These are phyloP conservation scores for Caerostris extrusa DNA, from an alignment of 1,140 invertebrate species.

Conservation along the genomic window DNA sequence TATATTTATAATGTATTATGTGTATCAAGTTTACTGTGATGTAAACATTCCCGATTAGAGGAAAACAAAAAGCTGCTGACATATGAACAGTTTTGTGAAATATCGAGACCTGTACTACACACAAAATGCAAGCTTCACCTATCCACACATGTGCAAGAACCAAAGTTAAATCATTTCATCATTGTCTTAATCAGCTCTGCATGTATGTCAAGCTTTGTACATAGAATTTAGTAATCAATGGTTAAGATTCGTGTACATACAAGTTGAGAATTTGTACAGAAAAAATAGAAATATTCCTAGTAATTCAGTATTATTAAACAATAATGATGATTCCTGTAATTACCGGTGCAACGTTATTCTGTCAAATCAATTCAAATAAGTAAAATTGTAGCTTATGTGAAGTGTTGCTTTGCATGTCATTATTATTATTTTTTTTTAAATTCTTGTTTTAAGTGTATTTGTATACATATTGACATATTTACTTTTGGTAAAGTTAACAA, in stretches of 20 bases:
- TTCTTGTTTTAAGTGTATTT: neutral
- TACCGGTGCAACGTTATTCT: neutral
- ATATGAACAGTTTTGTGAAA: neutral
- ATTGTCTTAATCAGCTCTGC: neutral
- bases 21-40: neutral
- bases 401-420: neutral
- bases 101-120: neutral
- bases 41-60: slow-evolving; percentile 23
- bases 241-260: neutral
- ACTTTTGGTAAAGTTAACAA: too few relatives aligned
- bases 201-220: neutral
- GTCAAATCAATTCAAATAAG: neutral
- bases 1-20: neutral
- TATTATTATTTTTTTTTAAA: neutral
- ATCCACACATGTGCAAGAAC: neutral
- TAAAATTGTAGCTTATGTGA: neutral
- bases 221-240: neutral
- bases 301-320: neutral
- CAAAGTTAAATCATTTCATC: neutral
- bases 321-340: neutral
- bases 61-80: neutral
- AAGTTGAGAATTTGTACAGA: neutral
- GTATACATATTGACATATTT: neutral
- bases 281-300: neutral
- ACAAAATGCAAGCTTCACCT: neutral